A percentile compares a stretch with the other conserved stretches of the same genome.
phyloP scores from a whole-genome alignment of 2,797 vertebrate species.

The Octomys mimax region DNA sequence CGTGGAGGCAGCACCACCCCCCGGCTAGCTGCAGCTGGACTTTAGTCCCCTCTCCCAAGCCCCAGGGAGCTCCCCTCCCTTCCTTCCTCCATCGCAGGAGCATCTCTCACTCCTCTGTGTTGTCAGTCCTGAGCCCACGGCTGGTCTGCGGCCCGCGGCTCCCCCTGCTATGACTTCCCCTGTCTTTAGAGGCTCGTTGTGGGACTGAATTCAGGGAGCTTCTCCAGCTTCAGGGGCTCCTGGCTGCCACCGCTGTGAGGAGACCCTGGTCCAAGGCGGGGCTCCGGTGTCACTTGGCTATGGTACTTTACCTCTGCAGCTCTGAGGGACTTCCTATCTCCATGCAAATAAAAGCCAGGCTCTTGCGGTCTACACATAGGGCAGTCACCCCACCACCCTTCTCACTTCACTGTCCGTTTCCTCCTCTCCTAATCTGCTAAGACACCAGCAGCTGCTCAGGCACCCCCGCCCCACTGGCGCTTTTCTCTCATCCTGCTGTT shows the following conservation, averaged over 20 bases:
- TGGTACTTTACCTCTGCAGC: neutral
- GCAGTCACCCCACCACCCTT: neutral
- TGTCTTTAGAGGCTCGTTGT: neutral
- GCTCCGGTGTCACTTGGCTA: rapidly evolving
- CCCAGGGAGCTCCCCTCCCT: rapidly evolving
- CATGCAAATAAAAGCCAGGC: neutral
- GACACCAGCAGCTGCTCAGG: rapidly evolving
- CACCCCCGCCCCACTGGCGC: rapidly evolving
- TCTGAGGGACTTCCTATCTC: neutral
- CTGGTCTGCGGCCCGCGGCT: neutral
- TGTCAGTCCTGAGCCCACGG: rapidly evolving
- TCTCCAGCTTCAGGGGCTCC: no score
- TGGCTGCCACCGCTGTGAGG: neutral
- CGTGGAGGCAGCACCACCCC: neutral
- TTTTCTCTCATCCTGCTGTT: neutral
- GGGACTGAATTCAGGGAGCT: neutral
- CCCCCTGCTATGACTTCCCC: neutral
- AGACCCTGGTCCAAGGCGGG: neutral
- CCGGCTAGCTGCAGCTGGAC: neutral
- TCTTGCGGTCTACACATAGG: neutral
- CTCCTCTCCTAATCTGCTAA: neutral
- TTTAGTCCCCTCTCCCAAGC: rapidly evolving
- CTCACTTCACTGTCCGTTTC: neutral
- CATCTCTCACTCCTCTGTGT: rapidly evolving
- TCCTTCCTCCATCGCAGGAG: no score